Evolutionary conservation across 2,113 vertebrate genomes (phyloP).

Genomic region (Scalopus aquaticus): DNA sequence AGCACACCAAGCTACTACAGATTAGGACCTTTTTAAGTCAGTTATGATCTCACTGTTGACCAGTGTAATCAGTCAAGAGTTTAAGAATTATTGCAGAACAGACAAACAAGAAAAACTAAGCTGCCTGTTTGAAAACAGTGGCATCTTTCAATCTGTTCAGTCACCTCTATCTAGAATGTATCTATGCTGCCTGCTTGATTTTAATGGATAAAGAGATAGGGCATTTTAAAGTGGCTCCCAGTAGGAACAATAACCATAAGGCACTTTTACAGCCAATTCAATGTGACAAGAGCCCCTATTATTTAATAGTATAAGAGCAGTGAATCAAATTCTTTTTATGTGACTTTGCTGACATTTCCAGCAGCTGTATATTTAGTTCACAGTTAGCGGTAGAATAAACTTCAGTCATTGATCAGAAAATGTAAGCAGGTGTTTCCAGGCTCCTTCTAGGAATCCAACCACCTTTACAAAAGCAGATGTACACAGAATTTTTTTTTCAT

Average conservation of each 20-base stretch:
- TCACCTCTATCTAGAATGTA: neutral
- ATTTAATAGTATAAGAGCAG: conserved; percentile 34
- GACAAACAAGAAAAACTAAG: neutral
- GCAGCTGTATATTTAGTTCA: conserved; percentile 62
- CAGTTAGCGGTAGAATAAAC: conserved; percentile 37
- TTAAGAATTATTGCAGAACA: neutral
- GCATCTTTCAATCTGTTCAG: neutral
- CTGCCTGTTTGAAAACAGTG: neutral
- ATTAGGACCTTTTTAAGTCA: no score
- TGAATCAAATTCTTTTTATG: conserved; percentile 47
- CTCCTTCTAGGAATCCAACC: conserved; percentile 8
- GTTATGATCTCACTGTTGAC: no score
- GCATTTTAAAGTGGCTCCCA: neutral
- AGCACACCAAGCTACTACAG: no score
- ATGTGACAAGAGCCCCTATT: neutral
- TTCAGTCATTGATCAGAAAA: conserved; percentile 32
- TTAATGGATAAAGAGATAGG: neutral
- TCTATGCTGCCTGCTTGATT: neutral
- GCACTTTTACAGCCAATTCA: conserved; percentile 13
- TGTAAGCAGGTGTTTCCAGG: conserved; percentile 22
- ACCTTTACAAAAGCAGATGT: conserved; percentile 42
- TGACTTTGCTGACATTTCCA: conserved; percentile 64
- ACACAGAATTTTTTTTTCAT: conserved; percentile 29
- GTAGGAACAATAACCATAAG: neutral
- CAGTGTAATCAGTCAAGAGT: no score